Percentiles rank a stretch among this genome's conserved stretches.
These are phyloP conservation scores for Hippopotamyrus pictus DNA, from an alignment of 2,797 vertebrate genomes.

Conservation along the genomic window DNA sequence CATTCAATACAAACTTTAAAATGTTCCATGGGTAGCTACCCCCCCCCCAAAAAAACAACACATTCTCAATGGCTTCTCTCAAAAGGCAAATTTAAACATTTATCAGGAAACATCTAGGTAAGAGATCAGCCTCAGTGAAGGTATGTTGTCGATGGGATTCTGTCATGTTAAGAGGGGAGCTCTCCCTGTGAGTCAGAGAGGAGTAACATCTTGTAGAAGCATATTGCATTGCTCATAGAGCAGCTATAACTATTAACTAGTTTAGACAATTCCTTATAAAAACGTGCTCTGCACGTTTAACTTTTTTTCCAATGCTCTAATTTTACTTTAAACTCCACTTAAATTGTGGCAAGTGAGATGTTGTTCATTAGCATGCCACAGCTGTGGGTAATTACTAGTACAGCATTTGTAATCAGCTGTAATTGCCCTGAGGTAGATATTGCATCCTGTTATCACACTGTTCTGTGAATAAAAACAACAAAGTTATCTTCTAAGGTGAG, in stretches of 20 bases:
- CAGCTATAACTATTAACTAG: not conserved
- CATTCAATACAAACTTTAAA: constrained; percentile 43
- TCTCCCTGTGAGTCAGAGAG: not conserved
- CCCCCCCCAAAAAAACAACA: not conserved
- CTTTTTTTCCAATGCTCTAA: not conserved
- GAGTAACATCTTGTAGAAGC: not conserved
- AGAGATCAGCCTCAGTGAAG: constrained; percentile 30
- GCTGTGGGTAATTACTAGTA: not conserved
- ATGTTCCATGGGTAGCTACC: constrained; percentile 5
- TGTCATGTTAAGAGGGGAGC: constrained; percentile 16
- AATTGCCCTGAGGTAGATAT: not conserved
- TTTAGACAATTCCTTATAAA: not conserved
- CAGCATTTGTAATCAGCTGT: not conserved
- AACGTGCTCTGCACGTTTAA: not conserved
- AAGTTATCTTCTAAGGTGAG: not conserved
- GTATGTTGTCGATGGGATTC: constrained; percentile 26
- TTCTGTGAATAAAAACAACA: not conserved
- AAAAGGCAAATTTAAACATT: constrained; percentile 51
- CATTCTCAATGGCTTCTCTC: constrained; percentile 47
- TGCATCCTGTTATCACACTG: not conserved
- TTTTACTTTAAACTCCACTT: not conserved
- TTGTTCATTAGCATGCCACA: not conserved
- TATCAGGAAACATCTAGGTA: constrained; percentile 43
- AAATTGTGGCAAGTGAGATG: not conserved
- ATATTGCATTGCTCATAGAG: not conserved